phyloP scores from a whole-genome alignment of 2,888 invertebrate species.

The Abrostola tripartita region DNA sequence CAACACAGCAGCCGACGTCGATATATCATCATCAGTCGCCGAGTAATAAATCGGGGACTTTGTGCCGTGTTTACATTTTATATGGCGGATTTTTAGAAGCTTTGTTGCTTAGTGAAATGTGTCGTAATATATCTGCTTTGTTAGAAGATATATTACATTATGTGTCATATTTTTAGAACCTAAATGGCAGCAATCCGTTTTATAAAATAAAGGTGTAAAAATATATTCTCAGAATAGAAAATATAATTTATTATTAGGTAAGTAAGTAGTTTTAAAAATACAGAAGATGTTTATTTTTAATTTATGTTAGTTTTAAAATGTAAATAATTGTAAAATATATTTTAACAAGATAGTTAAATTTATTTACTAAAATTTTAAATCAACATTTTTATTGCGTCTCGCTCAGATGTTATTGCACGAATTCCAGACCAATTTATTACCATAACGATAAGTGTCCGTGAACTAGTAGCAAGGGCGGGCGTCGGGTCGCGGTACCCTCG shows the following conservation, averaged over 20 bases:
- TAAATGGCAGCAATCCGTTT: no score
- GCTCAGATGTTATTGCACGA: conserved; percentile 78
- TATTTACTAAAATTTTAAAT: conserved; percentile 64
- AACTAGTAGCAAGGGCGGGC: conserved; percentile 81
- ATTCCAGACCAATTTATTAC: conserved; percentile 86
- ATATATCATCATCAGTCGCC: conserved; percentile 87
- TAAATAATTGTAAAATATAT: no score
- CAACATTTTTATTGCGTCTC: conserved; percentile 79
- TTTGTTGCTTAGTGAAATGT: conserved; percentile 48
- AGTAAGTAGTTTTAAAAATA: no score
- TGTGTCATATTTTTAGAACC: conserved; percentile 14
- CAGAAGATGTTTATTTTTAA: no score
- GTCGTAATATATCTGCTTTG: conserved; percentile 32
- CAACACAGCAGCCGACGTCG: conserved; percentile 85
- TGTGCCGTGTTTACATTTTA: conserved; percentile 78
- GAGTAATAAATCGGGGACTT: conserved; percentile 82
- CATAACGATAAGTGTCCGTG: conserved; percentile 86
- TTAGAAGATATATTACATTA: conserved; percentile 30
- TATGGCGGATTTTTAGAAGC: conserved; percentile 64
- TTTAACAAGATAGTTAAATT: no score
- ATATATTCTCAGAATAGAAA: background rate
- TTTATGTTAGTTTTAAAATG: no score
- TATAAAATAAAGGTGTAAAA: conserved; percentile 1
- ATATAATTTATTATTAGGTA: no score
- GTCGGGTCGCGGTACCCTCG: conserved; percentile 59